Conservation (phyloP, 2,888 invertebrate species). For the Dryadula phaetusa region DNA sequence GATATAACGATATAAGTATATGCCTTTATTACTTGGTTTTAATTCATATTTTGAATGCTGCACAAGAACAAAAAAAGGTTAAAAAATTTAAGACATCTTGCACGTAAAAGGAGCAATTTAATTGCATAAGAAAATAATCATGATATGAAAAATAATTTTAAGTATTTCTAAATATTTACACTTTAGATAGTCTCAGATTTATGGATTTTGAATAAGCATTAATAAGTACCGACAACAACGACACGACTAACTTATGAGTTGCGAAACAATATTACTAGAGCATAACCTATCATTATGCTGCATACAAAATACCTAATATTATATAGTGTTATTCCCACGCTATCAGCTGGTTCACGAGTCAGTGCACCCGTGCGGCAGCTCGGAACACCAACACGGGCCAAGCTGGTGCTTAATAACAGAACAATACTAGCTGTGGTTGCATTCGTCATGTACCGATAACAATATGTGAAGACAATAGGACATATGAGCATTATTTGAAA, state of each 20-base stretch:
- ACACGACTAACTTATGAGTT: constrained; percentile 17
- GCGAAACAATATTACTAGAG: constrained; percentile 39
- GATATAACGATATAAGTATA: too few species aligned
- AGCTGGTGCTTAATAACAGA: constrained; percentile 49
- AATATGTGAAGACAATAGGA: neutral
- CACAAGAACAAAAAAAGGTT: too few species aligned
- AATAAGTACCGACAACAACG: constrained; percentile 11
- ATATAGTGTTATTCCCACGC: constrained; percentile 75
- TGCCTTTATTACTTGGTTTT: too few species aligned
- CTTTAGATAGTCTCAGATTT: neutral
- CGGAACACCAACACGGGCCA: constrained; percentile 54
- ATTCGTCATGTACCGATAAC: constrained; percentile 5
- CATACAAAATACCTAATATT: constrained; percentile 37
- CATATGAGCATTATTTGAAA: neutral
- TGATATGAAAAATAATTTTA: too few species aligned
- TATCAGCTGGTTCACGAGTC: constrained; percentile 77
- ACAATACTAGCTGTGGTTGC: constrained; percentile 29
- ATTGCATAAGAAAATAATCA: too few species aligned
- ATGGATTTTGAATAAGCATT: neutral
- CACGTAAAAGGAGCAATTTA: too few species aligned
- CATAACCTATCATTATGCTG: constrained; percentile 36
- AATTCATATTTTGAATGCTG: too few species aligned
- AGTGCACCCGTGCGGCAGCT: constrained; percentile 64
- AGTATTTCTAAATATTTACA: too few species aligned
- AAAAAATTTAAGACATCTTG: too few species aligned